phyloP scores from a whole-genome alignment of 2,113 vertebrate species.

The Myanophis thanlyinensis region DNA sequence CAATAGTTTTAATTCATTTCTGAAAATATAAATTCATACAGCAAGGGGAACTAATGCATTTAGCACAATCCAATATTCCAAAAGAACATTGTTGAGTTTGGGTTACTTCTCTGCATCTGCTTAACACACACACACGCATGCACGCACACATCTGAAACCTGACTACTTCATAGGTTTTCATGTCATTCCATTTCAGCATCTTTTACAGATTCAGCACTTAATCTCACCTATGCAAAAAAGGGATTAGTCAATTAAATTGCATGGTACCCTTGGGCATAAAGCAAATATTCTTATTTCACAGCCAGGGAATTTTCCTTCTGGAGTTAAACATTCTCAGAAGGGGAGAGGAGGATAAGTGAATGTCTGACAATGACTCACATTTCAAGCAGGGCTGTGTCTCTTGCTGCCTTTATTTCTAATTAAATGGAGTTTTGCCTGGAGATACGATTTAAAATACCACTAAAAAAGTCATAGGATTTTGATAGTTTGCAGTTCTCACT shows the following conservation, averaged over 20 bases:
- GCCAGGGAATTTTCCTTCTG: background rate
- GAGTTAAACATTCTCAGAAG: background rate
- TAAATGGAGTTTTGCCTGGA: constrained; percentile 1
- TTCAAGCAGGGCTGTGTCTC: background rate
- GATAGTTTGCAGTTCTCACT: background rate
- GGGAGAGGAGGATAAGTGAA: background rate
- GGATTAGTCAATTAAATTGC: constrained; percentile 4
- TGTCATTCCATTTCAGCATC: background rate
- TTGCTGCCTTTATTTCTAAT: background rate
- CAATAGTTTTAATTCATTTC: background rate
- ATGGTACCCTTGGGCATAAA: background rate
- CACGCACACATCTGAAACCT: background rate
- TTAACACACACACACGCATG: too few relatives aligned
- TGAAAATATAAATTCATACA: background rate
- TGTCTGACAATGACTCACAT: background rate
- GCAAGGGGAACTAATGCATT: background rate
- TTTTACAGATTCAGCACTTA: constrained; percentile 2
- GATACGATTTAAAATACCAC: background rate
- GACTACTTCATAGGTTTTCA: background rate
- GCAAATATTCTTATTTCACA: constrained; percentile 12
- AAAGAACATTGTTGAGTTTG: background rate
- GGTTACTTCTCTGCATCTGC: background rate
- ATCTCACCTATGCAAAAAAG: constrained; percentile 1
- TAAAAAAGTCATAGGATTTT: background rate
- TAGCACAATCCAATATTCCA: background rate